Evolutionary conservation across 2,113 vertebrate genomes (phyloP).

Genomic region (Pan troglodytes): NHGRI_mPanTro3-v2.1_pri NC_072407.2:10721501-10722000

Average conservation of each 20-base stretch:
- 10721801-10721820: neutral
- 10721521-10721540: neutral
- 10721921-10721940: constrained; percentile 27
- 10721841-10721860: neutral
- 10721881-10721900: neutral
- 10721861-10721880: neutral
- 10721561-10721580: neutral
- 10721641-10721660: neutral
- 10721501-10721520: neutral
- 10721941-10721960: neutral
- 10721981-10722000: neutral
- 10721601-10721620: neutral
- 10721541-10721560: neutral
- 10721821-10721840: neutral
- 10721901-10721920: neutral
- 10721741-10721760: neutral
- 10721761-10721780: constrained; percentile 14
- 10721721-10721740: neutral
- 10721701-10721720: neutral
- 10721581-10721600: neutral
- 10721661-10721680: neutral
- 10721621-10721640: neutral
- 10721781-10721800: neutral
- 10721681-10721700: neutral
- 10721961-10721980: neutral